Evolutionary conservation across 2,113 vertebrate genomes (phyloP).

Genomic region (Sylvilagus bachmani): DNA sequence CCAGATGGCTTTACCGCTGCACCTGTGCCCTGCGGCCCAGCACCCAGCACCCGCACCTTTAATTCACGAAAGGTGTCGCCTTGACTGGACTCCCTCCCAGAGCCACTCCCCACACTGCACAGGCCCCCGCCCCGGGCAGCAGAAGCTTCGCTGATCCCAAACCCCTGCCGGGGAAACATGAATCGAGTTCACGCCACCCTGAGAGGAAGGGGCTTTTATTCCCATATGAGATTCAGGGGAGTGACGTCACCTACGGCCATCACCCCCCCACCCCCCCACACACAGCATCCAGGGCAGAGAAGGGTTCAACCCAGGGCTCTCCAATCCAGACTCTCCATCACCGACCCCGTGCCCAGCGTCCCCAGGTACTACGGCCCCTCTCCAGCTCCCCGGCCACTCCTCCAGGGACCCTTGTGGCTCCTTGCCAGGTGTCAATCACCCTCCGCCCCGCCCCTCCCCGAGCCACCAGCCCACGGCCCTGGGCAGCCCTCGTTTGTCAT

Average conservation of each 20-base stretch:
- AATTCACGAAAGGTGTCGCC: rapidly evolving
- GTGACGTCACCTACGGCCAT: too few species aligned
- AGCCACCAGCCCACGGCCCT: not conserved
- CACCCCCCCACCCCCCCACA: too few species aligned
- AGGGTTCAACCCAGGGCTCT: not conserved
- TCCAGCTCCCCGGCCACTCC: not conserved
- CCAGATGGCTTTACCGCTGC: rapidly evolving
- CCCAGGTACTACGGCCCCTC: not conserved
- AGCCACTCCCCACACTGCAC: not conserved
- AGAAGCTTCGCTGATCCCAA: too few species aligned
- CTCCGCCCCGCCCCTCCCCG: not conserved
- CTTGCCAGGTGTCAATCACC: too few species aligned
- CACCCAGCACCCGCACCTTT: not conserved
- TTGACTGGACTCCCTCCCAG: not conserved
- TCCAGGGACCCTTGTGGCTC: rapidly evolving
- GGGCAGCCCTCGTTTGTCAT: not conserved
- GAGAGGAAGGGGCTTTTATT: not conserved
- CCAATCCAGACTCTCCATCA: not conserved
- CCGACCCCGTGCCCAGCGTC: not conserved
- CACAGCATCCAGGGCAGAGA: too few species aligned
- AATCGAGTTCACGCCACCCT: not conserved
- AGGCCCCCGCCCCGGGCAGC: not conserved
- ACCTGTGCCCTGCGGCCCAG: not conserved
- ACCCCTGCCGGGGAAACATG: not conserved
- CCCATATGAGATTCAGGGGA: rapidly evolving